These are phyloP conservation scores for Paraplagusia blochii DNA, from an alignment of 2,113 vertebrate genomes.

Conservation along the genomic window DNA sequence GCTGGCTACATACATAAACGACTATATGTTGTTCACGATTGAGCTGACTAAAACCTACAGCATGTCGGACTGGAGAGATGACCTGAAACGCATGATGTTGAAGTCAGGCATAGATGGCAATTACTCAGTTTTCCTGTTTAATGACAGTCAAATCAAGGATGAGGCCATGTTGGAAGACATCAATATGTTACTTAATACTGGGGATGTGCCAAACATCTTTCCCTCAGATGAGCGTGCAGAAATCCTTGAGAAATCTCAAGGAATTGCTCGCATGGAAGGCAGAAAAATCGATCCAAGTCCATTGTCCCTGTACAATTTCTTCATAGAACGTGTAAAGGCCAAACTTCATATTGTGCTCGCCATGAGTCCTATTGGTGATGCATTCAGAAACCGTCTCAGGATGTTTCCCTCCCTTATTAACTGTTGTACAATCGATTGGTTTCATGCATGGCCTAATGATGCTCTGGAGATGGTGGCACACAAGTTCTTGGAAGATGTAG, in stretches of 20 bases:
- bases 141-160: constrained; percentile 89
- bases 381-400: constrained; percentile 89
- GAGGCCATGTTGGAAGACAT: constrained; percentile 89
- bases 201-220: constrained; percentile 91
- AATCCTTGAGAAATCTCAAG: constrained; percentile 86
- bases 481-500: constrained; percentile 89
- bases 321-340: constrained; percentile 86
- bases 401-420: constrained; percentile 96
- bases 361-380: constrained; percentile 90
- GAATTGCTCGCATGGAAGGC: constrained; percentile 77
- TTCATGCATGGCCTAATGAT: constrained; percentile 90
- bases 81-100: constrained; percentile 85
- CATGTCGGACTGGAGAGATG: constrained; percentile 83
- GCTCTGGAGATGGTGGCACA: constrained; percentile 92
- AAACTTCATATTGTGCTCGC: constrained; percentile 92
- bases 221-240: constrained; percentile 86
- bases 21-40: constrained; percentile 84
- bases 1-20: constrained; percentile 84
- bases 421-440: constrained; percentile 97
- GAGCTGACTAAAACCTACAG: constrained; percentile 87
- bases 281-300: constrained; percentile 82
- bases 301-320: constrained; percentile 88
- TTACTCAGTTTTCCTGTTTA: constrained; percentile 82
- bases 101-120: constrained; percentile 79
- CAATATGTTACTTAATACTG: constrained; percentile 89